phyloP scores from a whole-genome alignment of 35 echinoderm and acorn worm species.

The Hemicentrotus pulcherrimus region DNA sequence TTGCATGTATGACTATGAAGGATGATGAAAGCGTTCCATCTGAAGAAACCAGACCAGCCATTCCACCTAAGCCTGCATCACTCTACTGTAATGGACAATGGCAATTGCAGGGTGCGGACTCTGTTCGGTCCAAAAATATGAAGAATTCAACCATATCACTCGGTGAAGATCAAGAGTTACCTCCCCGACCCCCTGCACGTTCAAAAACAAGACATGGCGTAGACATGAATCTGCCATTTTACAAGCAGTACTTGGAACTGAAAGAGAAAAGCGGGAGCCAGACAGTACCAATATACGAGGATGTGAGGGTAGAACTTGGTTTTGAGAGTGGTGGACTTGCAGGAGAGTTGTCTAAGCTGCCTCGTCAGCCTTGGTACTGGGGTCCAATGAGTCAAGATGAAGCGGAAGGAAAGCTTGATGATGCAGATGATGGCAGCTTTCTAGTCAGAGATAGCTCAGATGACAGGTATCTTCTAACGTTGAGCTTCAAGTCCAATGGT shows the following conservation, averaged over 20 bases:
- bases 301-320: slow-evolving; percentile 13
- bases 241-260: background rate
- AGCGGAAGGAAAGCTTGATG: slow-evolving; percentile 83
- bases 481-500: slow-evolving; percentile 96
- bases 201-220: slow-evolving; percentile 47
- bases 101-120: background rate
- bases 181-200: slow-evolving; percentile 86
- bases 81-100: slow-evolving; percentile 44
- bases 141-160: background rate
- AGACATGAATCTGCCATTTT: slow-evolving; percentile 30
- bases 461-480: slow-evolving; percentile 86
- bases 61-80: slow-evolving; percentile 70
- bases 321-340: slow-evolving; percentile 52
- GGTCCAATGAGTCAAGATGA: slow-evolving; percentile 85
- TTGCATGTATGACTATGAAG: background rate
- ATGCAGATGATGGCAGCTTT: slow-evolving; percentile 79
- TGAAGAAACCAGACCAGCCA: slow-evolving; percentile 51
- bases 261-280: background rate
- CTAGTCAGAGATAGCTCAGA: slow-evolving; percentile 97
- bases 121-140: background rate
- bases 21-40: background rate
- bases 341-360: slow-evolving; percentile 76
- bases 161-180: slow-evolving; percentile 37
- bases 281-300: slow-evolving; percentile 63
- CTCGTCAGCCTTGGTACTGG: slow-evolving; percentile 96